Conservation (phyloP, 2,797 vertebrate species). For the Hipposideros larvatus region DNA sequence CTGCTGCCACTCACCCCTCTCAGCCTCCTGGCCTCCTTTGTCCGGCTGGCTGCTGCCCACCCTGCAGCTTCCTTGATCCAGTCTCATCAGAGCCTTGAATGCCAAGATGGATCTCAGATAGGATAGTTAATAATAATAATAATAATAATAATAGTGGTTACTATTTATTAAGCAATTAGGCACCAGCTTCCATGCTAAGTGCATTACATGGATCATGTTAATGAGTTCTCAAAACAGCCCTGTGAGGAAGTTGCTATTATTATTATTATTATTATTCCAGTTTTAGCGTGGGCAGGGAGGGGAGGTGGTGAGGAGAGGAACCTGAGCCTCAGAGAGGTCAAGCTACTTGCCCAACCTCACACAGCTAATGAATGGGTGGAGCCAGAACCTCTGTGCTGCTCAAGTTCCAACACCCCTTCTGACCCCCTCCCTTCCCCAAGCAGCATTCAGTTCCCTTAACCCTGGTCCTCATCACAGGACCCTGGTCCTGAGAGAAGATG, state of each 20-base stretch:
- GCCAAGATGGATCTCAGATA: not conserved
- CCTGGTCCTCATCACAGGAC: not conserved
- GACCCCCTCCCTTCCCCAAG: rapidly evolving
- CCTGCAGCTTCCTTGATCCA: not conserved
- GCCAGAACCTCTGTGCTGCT: not conserved
- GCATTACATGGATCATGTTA: not conserved
- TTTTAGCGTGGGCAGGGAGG: not conserved
- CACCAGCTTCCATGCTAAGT: not conserved
- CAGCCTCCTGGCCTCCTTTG: not conserved
- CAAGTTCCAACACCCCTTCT: no score
- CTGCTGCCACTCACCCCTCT: rapidly evolving
- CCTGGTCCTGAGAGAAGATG: not conserved
- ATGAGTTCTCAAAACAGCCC: not conserved
- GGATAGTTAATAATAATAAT: not conserved
- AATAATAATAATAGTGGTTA: not conserved
- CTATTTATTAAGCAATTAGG: not conserved
- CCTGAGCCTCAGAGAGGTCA: not conserved
- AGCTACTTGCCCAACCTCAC: not conserved
- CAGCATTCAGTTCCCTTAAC: not conserved
- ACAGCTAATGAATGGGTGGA: not conserved
- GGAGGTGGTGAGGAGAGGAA: not conserved
- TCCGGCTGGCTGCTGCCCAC: not conserved
- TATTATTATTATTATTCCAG: not conserved
- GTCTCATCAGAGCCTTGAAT: slow-evolving; percentile 34
- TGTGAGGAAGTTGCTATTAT: not conserved